These are phyloP conservation scores for Trematomus bernacchii DNA, from an alignment of 2,797 vertebrate species.

Conservation along the genomic window DNA sequence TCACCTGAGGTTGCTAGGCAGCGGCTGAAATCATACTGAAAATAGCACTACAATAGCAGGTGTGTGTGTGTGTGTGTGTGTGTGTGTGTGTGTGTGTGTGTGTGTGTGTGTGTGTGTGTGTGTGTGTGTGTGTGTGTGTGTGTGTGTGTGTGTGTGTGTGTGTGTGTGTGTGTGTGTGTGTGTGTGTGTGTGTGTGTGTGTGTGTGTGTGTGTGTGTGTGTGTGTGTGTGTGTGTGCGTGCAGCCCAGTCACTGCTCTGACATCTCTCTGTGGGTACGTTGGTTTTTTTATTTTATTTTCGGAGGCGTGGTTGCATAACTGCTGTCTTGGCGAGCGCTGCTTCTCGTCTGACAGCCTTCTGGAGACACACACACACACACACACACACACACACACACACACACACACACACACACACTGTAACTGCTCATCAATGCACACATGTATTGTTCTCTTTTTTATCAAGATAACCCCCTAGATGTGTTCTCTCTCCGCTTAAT, in stretches of 20 bases:
- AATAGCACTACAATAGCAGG: slow-evolving; percentile 32
- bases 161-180: not conserved
- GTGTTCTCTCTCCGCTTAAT: slow-evolving; percentile 13
- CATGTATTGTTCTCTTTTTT: not conserved
- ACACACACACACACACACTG: slow-evolving; percentile 10
- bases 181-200: slow-evolving; percentile 5
- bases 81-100: slow-evolving; percentile 10
- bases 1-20: slow-evolving; percentile 78
- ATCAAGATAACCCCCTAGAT: slow-evolving; percentile 24
- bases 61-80: not conserved
- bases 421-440: not conserved
- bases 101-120: slow-evolving; percentile 6
- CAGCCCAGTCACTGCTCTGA: slow-evolving; percentile 35
- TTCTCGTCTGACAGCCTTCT: slow-evolving; percentile 41
- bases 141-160: slow-evolving; percentile 11
- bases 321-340: slow-evolving; percentile 43
- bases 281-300: slow-evolving; percentile 12
- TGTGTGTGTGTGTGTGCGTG: slow-evolving; percentile 9
- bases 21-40: slow-evolving; percentile 53
- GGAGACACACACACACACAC: slow-evolving; percentile 23
- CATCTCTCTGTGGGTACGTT: slow-evolving; percentile 34
- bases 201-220: slow-evolving; percentile 1
- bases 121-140: not conserved
- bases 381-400: slow-evolving; percentile 16
- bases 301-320: slow-evolving; percentile 50